Evolutionary conservation across 2,113 vertebrate species (phyloP), one percentile per base, ranked within the genome.

Genomic region (Albula goreensis): DNA sequence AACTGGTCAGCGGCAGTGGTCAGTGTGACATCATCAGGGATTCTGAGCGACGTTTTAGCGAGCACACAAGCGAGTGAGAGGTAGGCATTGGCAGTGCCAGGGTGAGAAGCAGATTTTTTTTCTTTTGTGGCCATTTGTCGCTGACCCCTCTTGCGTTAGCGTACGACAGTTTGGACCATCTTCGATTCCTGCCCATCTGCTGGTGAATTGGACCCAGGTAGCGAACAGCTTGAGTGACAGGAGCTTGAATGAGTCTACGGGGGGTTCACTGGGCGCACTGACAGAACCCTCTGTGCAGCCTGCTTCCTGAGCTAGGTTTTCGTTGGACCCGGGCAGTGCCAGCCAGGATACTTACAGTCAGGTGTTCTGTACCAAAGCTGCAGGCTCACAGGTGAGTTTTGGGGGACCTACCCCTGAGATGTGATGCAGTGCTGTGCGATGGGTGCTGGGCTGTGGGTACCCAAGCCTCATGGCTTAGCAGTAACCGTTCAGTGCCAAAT

Each of bases 171-270:
- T 80, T 86, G 50, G 80, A 13, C 9, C 56, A 78, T 19, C n/a
- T 50, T 81, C 41, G 53, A 82, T 78, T 83, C 7, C 78, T 82
- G 50, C 85, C 90, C 89, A 88, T 91, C 88, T 90, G 88, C 81
- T 77, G 60, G 80, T 50, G 48, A 53, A 82, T 89, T 88, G 87
- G 87, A 89, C 78, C 41, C 56, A 25, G 51, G 53, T 80, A 41
- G 60, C 50, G 82, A 86, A 86, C 90, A 87, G 90, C 81, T 88
- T 90, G 88, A 84, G 70, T 50, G 70, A 19, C 41, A 2, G 51
- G 53, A 48, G 52, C 63, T 80, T 50, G 81, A 15, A 9, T n/a
- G 53, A 41, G 31, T 56, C 52, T 10, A 5, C 11, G 49, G 50
- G 22, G 31, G 81, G 52, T 41, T 48, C 52, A 3, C 25, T 25